Conservation (phyloP, 2,888 invertebrate species). For the Machimus rusticus region DNA sequence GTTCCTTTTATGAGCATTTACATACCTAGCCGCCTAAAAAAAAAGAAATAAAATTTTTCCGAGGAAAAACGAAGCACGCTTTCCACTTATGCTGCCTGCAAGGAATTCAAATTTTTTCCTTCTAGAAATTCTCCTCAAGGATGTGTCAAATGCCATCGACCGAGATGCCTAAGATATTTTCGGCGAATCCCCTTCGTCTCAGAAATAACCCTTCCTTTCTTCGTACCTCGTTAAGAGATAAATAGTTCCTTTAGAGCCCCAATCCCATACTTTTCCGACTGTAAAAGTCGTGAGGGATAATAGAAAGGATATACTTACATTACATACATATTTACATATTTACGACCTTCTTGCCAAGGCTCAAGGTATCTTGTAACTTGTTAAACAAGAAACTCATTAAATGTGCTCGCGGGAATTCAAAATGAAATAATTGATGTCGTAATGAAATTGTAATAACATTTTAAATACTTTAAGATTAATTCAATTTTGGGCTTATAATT, state of each 20-base stretch:
- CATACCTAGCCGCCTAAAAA: background rate
- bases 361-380: background rate
- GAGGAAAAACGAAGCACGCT: background rate
- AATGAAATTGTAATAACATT: background rate
- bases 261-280: background rate
- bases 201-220: background rate
- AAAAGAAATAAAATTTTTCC: background rate
- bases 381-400: background rate
- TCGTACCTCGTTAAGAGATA: background rate
- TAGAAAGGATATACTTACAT: background rate
- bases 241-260: background rate
- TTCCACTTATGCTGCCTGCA: background rate
- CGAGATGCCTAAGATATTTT: background rate
- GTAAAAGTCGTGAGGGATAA: background rate
- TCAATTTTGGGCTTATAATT: background rate
- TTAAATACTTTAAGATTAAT: background rate
- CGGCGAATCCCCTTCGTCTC: background rate
- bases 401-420: background rate
- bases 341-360: background rate
- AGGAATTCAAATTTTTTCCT: background rate
- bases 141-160: background rate
- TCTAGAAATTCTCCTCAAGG: background rate
- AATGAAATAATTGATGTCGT: background rate
- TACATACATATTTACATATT: background rate
- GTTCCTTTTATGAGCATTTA: background rate